A percentile compares a stretch with the other conserved stretches of the same genome.
Evolutionary conservation across 2,888 invertebrate genomes (phyloP).

Genomic region (Gasteruption jaculator): DNA sequence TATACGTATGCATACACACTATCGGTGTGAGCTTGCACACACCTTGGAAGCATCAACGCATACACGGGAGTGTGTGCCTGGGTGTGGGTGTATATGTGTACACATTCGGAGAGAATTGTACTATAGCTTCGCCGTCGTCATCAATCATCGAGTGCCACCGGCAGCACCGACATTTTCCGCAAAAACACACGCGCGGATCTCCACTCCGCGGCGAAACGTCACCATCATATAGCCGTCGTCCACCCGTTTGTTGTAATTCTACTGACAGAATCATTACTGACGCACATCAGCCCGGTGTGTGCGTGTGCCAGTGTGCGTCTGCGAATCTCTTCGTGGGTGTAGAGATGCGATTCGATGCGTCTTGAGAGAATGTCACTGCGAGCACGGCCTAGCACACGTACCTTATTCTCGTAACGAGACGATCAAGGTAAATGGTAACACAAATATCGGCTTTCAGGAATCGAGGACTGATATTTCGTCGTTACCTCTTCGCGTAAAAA

Average conservation of each 20-base stretch:
- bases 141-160: slow-evolving; percentile 49
- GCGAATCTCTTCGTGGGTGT: too few relatives aligned
- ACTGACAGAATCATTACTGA: too few relatives aligned
- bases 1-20: slow-evolving; percentile 21
- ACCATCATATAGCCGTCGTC: too few relatives aligned
- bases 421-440: too few relatives aligned
- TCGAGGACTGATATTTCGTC: slow-evolving; percentile 16
- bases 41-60: slow-evolving; percentile 5
- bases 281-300: too few relatives aligned
- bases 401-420: too few relatives aligned
- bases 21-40: slow-evolving; percentile 5
- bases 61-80: slow-evolving; percentile 14
- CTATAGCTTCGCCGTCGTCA: slow-evolving; percentile 39
- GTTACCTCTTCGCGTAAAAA: slow-evolving; percentile 47
- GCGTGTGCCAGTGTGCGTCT: not conserved
- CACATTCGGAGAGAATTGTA: slow-evolving; percentile 14
- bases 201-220: not conserved
- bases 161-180: slow-evolving; percentile 45
- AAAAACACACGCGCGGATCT: slow-evolving; percentile 34
- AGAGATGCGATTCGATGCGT: too few relatives aligned
- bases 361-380: too few relatives aligned
- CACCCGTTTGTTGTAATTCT: too few relatives aligned
- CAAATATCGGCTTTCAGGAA: too few relatives aligned
- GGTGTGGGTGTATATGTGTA: too few relatives aligned
- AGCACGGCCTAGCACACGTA: too few relatives aligned